Percentiles rank a stretch among this genome's conserved stretches.
phyloP scores from a whole-genome alignment of 2,888 invertebrate genomes.

The Alviniconcha strummeri region DNA sequence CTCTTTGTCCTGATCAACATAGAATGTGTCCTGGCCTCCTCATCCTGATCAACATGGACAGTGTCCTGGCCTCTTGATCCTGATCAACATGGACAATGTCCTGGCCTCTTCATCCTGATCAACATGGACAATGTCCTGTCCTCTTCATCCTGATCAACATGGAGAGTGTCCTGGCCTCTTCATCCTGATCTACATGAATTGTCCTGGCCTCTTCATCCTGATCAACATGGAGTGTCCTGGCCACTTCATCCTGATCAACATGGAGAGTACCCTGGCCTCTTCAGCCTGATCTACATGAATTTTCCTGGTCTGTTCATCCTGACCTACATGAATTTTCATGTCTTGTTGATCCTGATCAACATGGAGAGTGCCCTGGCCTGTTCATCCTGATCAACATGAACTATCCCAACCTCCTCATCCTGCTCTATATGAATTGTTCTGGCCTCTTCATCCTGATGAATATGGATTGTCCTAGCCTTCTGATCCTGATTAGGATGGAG shows the following conservation, averaged over 20 bases:
- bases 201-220: too few species aligned
- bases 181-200: not conserved
- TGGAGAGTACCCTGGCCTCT: conserved; percentile 1
- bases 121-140: too few species aligned
- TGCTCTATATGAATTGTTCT: conserved; percentile 83
- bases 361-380: conserved; percentile 3
- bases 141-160: conserved; percentile 80
- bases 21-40: too few species aligned
- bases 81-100: conserved; percentile 58
- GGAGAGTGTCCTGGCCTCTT: conserved; percentile 74
- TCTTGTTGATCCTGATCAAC: conserved; percentile 55
- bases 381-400: not conserved
- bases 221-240: too few species aligned
- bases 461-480: conserved; percentile 7
- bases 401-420: conserved; percentile 46
- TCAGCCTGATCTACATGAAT: not conserved
- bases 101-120: conserved; percentile 9
- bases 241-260: conserved; percentile 56
- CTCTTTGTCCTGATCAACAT: not conserved
- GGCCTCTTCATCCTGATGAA: conserved; percentile 57
- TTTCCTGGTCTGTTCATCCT: too few species aligned
- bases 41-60: too few species aligned
- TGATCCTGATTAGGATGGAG: not conserved
- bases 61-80: too few species aligned
- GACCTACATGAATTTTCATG: too few species aligned